Evolutionary conservation across 2,113 vertebrate genomes (phyloP).

Genomic region (Callochromis pleurospilus): DNA sequence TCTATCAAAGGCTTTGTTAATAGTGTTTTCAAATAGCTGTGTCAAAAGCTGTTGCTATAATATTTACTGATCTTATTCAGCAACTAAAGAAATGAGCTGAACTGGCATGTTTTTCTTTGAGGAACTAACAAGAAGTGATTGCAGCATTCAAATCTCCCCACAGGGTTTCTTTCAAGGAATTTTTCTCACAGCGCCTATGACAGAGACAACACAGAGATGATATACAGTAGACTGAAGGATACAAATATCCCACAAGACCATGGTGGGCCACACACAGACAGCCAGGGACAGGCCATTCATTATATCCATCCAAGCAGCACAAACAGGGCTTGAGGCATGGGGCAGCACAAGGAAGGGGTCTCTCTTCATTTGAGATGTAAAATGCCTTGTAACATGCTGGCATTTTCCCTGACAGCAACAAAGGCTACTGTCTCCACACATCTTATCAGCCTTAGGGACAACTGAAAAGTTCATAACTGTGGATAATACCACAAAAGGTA

Average conservation of each 20-base stretch:
- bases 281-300: constrained; percentile 46
- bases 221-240: not conserved
- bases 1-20: not conserved
- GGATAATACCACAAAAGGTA: not conserved
- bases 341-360: constrained; percentile 16
- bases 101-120: not conserved
- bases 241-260: not conserved
- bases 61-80: not conserved
- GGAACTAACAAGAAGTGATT: not conserved
- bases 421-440: constrained; percentile 33
- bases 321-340: constrained; percentile 40
- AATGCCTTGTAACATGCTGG: constrained; percentile 36
- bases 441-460: constrained; percentile 6
- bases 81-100: not conserved
- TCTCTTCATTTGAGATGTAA: constrained; percentile 32
- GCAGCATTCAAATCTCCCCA: not conserved
- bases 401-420: constrained; percentile 30
- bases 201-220: not conserved
- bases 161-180: not conserved
- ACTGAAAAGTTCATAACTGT: not conserved
- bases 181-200: not conserved
- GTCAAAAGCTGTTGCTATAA: not conserved
- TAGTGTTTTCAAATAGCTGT: not conserved
- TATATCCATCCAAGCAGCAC: constrained; percentile 53
- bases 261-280: constrained; percentile 43